Conservation (phyloP, 2,113 vertebrate species). For the Puma concolor region DNA sequence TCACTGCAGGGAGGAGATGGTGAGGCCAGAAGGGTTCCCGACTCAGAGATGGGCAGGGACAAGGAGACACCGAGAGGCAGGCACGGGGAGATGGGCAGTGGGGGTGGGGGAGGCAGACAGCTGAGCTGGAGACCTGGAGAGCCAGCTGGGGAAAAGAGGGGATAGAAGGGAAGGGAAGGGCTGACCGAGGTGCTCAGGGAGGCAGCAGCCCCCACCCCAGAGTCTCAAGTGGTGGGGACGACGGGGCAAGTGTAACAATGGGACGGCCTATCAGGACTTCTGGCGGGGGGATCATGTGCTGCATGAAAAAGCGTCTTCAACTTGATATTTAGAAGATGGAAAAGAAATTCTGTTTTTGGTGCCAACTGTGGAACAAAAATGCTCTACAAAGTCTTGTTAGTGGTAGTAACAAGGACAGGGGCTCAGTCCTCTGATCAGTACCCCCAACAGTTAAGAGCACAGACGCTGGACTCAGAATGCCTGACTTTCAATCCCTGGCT, state of each 20-base stretch:
- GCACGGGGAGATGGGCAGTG: not conserved
- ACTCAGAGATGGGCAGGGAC: not conserved
- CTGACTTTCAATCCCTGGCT: not conserved
- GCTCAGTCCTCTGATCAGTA: not conserved
- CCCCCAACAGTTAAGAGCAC: rapidly evolving
- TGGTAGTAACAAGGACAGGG: not conserved
- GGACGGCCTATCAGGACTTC: not conserved
- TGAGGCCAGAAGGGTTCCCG: not conserved
- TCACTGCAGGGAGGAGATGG: not conserved
- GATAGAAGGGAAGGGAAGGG: not conserved
- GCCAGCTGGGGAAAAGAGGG: not conserved
- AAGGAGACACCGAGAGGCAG: not conserved
- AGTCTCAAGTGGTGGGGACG: not conserved
- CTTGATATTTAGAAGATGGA: not conserved
- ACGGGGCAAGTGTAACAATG: too few species aligned
- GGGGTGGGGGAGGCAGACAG: not conserved
- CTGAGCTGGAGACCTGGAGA: not conserved
- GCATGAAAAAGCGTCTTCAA: not conserved
- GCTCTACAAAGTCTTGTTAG: not conserved
- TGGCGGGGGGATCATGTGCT: rapidly evolving
- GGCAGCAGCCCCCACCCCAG: not conserved
- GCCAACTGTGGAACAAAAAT: not conserved
- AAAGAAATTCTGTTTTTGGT: not conserved
- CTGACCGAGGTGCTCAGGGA: not conserved
- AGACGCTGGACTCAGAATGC: not conserved